Evolutionary conservation across 2,888 invertebrate genomes (phyloP).

Genomic region (Polydrusus tereticollis): DNA sequence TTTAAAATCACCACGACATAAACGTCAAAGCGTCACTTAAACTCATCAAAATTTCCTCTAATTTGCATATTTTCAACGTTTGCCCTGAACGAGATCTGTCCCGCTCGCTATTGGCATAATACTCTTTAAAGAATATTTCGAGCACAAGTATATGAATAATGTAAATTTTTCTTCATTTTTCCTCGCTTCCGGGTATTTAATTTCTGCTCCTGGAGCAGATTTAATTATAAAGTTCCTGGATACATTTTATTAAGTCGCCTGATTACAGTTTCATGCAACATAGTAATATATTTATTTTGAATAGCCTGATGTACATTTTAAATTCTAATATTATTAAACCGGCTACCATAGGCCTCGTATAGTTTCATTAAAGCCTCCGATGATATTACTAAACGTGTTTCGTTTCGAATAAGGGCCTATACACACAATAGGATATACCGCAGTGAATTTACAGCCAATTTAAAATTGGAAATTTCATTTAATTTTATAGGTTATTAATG

Average conservation of each 20-base stretch:
- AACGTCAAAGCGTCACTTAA: neutral
- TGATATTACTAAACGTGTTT: neutral
- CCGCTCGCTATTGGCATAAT: neutral
- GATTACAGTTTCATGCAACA: neutral
- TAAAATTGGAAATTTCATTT: slow-evolving; percentile 23
- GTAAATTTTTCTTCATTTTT: slow-evolving; percentile 17
- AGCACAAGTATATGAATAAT: slow-evolving; percentile 13
- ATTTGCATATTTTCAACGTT: neutral
- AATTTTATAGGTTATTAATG: slow-evolving; percentile 19
- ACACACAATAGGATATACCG: neutral
- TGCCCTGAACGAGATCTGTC: neutral
- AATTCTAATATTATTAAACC: neutral
- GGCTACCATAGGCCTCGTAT: neutral
- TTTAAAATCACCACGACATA: neutral
- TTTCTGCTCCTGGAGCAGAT: slow-evolving; percentile 4
- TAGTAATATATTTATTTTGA: neutral
- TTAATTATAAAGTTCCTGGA: slow-evolving; percentile 5
- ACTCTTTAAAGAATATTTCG: neutral
- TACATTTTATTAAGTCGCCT: slow-evolving; percentile 9
- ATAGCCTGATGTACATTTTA: neutral
- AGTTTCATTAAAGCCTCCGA: neutral
- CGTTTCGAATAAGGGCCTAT: neutral
- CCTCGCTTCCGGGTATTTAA: slow-evolving; percentile 6
- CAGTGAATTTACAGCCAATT: slow-evolving; percentile 6
- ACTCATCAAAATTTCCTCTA: neutral